Evolutionary conservation across 2,888 invertebrate genomes (phyloP), one percentile per base, ranked within the genome.

Genomic region (Cheilosia variabilis): DNA sequence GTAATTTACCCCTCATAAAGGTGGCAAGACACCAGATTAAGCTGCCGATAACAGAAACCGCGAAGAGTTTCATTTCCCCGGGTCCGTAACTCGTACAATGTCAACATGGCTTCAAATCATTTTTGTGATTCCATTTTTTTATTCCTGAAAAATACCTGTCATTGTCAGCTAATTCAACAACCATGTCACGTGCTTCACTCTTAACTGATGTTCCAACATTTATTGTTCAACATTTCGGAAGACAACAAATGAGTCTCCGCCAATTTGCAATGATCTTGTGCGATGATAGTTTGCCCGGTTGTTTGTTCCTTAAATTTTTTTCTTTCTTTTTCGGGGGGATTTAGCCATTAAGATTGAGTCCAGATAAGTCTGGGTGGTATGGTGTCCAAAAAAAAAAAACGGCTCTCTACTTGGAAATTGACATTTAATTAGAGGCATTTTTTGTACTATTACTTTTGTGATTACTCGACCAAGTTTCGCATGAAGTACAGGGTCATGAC

Each of bases 141-240:
- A 37, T 37, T 57, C 45, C 60, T 55, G 41, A 37, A 60, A 78
- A 62, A 83, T 57, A 79, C 80, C 84, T 60, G 80, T 80, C 84
- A 84, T 71, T 73, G 72, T n/a, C 43, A 68, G 52, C 57, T 60
- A 52, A 69, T 75, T 84, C 45, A 15, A 60, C 69, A 84, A 75
- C 45, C 84, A 84, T 63, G 80, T 84, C 84, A 84, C 84, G 84
- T 84, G 80, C 75, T 71, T 27, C 57, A 57, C 31, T 73, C 80
- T 84, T 84, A 80, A 84, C 84, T 84, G 84, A 84, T 84, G 80
- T 76, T 84, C 80, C 84, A 84, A 71, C 84, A 76, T 84, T 84
- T 84, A 84, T 80, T 84, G 80, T 84, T 75, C 45, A 79, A 80
- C 84, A 76, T 84, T 84, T 80, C 80, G 80, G 63, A 75, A 80